A percentile compares a stretch with the other conserved stretches of the same genome.
phyloP scores from a whole-genome alignment of 2,797 vertebrate species.

The Malurus leucopterus region DNA sequence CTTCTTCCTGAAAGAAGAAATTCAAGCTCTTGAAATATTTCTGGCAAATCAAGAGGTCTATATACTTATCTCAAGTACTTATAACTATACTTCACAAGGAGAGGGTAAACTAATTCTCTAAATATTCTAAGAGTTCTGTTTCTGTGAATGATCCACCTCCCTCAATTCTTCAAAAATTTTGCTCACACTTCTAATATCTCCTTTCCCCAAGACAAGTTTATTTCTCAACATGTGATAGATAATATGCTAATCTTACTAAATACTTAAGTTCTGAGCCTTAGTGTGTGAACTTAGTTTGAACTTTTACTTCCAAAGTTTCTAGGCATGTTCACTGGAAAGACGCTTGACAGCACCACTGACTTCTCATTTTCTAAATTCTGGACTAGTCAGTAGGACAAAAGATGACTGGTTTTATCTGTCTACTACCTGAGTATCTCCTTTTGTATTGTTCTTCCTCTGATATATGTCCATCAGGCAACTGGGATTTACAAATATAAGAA shows the following conservation, averaged over 20 bases:
- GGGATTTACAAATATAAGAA: background rate
- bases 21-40: background rate
- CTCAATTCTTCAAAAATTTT: background rate
- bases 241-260: background rate
- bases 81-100: background rate
- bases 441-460: background rate
- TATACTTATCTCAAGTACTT: background rate
- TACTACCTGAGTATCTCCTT: background rate
- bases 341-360: background rate
- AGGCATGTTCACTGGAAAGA: background rate
- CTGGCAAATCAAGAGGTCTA: background rate
- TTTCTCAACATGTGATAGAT: background rate
- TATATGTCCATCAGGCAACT: background rate
- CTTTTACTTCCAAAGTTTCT: background rate
- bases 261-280: background rate
- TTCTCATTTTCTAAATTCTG: background rate
- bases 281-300: background rate
- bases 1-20: background rate
- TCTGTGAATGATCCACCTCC: background rate
- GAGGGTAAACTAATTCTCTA: background rate
- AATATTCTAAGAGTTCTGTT: background rate
- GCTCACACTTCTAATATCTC: background rate
- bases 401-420: background rate
- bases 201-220: background rate
- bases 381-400: background rate